Evolutionary conservation across 37 sponge, comb jelly and placozoan species (phyloP).

Genomic region (Aplysina aerophoba): DNA sequence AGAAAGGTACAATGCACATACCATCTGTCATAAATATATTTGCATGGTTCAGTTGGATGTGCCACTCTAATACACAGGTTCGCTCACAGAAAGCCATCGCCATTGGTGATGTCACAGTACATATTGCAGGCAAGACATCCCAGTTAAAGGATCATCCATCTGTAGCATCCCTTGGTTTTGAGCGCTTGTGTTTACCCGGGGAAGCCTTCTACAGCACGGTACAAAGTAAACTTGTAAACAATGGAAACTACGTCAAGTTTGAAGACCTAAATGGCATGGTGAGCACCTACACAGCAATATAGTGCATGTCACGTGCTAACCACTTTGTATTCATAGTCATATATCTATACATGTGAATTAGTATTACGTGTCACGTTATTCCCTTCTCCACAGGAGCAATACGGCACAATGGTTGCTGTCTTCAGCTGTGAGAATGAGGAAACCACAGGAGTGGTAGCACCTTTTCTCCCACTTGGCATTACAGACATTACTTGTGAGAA

Average conservation of each 20-base stretch:
- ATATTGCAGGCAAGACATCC: neutral
- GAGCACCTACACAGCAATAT: too few relatives aligned
- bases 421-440: neutral
- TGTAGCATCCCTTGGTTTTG: neutral
- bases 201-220: neutral
- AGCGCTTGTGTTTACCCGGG: neutral
- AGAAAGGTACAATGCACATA: slow-evolving; percentile 31
- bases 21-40: neutral
- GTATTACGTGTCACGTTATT: neutral
- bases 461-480: neutral
- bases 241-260: neutral
- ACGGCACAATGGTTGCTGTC: neutral
- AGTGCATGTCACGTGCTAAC: too few relatives aligned
- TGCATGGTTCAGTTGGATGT: neutral
- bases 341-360: neutral
- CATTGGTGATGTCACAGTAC: neutral
- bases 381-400: neutral
- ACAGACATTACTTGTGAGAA: neutral
- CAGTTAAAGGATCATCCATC: neutral
- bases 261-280: neutral
- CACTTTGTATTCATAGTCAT: neutral
- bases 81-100: neutral
- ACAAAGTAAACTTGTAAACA: neutral
- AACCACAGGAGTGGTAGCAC: neutral
- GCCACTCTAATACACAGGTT: neutral